phyloP scores from a whole-genome alignment of 2,888 invertebrate genomes.

The Sminthurides aquaticus region DNA sequence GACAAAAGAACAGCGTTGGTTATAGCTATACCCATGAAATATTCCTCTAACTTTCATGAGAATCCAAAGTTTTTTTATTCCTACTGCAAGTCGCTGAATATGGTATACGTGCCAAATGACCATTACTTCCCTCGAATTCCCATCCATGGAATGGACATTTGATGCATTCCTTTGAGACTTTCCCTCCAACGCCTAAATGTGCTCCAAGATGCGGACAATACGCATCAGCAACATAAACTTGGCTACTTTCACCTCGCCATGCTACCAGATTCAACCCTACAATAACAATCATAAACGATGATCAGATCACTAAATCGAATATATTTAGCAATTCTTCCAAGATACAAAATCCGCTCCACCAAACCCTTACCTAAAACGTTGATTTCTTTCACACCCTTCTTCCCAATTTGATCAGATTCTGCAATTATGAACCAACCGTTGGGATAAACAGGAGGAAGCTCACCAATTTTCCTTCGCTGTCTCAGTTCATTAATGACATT shows the following conservation, averaged over 20 bases:
- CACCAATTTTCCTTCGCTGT: conserved; percentile 55
- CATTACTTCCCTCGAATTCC: conserved; percentile 68
- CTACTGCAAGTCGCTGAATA: conserved; percentile 54
- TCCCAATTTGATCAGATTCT: conserved; percentile 59
- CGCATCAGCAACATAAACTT: conserved; percentile 66
- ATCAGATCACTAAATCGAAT: neutral
- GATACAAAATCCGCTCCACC: too few relatives aligned
- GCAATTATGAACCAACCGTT: conserved; percentile 81
- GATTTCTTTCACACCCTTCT: conserved; percentile 54
- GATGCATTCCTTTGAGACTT: conserved; percentile 61
- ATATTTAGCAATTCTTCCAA: neutral
- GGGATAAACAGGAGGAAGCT: conserved; percentile 73
- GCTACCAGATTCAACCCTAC: conserved; percentile 64
- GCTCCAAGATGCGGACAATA: conserved; percentile 88
- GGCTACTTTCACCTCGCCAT: conserved; percentile 58
- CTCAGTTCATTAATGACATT: conserved; percentile 48
- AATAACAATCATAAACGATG: conserved; percentile 7
- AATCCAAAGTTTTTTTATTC: neutral
- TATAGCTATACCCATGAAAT: neutral
- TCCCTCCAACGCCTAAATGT: conserved; percentile 72
- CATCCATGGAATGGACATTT: conserved; percentile 87
- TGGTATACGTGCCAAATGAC: conserved; percentile 67
- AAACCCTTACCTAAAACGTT: conserved; percentile 62
- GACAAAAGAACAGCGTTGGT: neutral
- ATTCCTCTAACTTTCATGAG: too few relatives aligned